Evolutionary conservation across 92 coral and sea anemone genomes (phyloP), one percentile per base, ranked within the genome.

Genomic region (Actinostola sp.): DNA sequence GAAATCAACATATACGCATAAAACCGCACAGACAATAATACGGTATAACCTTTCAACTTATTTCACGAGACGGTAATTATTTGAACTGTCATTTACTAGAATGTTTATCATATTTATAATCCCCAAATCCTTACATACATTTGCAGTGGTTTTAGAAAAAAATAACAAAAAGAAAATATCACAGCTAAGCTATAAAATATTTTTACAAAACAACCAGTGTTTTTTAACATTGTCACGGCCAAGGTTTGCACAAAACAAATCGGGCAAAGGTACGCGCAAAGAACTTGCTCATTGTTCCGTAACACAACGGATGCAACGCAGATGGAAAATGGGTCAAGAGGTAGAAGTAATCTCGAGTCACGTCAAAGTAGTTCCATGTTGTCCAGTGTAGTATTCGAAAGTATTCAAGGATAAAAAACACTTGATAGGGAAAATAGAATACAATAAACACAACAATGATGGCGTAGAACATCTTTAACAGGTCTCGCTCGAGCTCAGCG

Each of bases 341-440:
- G 48, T 80, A 80, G 4, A 45, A 25, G 54, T 85, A 85, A 11
- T 43, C 66, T 25, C 39, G 51, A 16, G 66, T 34, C 8, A 80
- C 33, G 14, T 11, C 26, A 28, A 73, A 77, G 69, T 85, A 74
- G 3, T 61, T 74, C 36, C 72, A 58, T 8, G 31, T 63, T 12
- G 58, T 52, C 34, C 66, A 57, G 52, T 73, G 71, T 33, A 75
- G 20, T 5, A 75, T 70, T 3, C 70, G 60, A 75, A 75, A 75
- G 44, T 75, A 64, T 35, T 75, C 81, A 52, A 82, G 60, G 44
- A 85, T 66, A 53, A 67, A 85, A 32, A 51, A 17, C 26, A 81
- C 77, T 63, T 85, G 90, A 52, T 85, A 85, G 1, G 90, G 90
- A 42, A 85, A 85, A 57, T 85, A 85, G 32, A 85, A 85, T 14